Evolutionary conservation across 2,113 vertebrate species (phyloP), one percentile per base, ranked within the genome.

Genomic region (Calyptomena viridis): DNA sequence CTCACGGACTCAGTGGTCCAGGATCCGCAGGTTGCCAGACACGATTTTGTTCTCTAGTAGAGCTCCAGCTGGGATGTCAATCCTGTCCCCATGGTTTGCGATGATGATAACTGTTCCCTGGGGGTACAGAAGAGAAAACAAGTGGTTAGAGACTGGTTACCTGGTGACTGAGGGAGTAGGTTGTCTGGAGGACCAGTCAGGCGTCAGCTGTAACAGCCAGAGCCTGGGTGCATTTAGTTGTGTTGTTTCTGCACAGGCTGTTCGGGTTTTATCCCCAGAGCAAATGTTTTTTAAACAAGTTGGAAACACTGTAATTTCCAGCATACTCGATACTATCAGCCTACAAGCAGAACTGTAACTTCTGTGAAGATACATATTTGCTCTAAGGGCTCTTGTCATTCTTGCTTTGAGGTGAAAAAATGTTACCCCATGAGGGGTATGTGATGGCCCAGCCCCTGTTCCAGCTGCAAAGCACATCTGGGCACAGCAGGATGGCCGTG

Each of bases 61-160:
- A 49, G 99, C 99, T 88, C 99, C 99, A 9, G 99, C 99, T 0
- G 99, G 99, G 93, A 99, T 99, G 94, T 99, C 99, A 53, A 99
- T 99, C 91, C 99, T 98, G 97, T 99, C 99, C 5, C 99, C 99
- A 0, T 99, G 99, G 92, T 99, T 99, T 90, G 99, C 99, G 33
- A 99, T 99, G 95, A 99, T 99, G 98, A 99, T 99, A 88, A 99
- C 99, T 3, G 99, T 99, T 97, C 99, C 99, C 99, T 99, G 96
- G 4, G 17, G 58, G 58, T 55, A 73, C 88, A 79, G 63, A 33
- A 46, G 52, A 86, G 46, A 92, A 31, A 59, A 59, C 12, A 14
- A 68, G 31, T 0, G 0, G 9, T 96, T 14, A 90, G 52, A 53
- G 81, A 46, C 39, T 12, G 31, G 22, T 3, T 8, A 39, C 8